Evolutionary conservation across 2,113 vertebrate genomes (phyloP), one percentile per base, ranked within the genome.

Genomic region (Theristicus caerulescens): DNA sequence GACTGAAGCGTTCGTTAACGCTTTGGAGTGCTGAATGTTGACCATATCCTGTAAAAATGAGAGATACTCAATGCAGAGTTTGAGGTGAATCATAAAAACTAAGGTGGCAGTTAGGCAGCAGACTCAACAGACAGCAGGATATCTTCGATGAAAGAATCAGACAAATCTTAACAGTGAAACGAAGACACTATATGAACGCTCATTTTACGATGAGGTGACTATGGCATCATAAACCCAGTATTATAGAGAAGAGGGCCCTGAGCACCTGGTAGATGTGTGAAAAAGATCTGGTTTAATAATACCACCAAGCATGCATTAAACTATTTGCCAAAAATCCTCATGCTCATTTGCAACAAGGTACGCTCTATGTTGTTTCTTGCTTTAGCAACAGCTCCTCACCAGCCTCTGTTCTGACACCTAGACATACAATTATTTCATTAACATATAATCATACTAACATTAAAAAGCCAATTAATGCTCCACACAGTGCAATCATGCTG

Each of bases 1-100:
- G 21, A 32, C 38, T 22, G 16, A 42, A 9, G 2, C 1, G 18
- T 47, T 31, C 31, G 5, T 38, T 46, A 42, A 9, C 1, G 1
- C 61, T 62, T n/a, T 22, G 36, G 44, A 62, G 32, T 38, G 42
- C 31, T 62, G 13, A 36, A 38, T 21, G 19, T 17, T 64, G 36
- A 44, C 16, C 24, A 17, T 7, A 19, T 7, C 34, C 38, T 46
- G 7, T 36, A n/a, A 2, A 40, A 49, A 40, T 14, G 3, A 67
- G 46, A 62, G 10, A 42, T 3, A 14, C 5, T 12, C 34, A 16
- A 19, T 2, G 6, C 49, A 31, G 18, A 52, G 14, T 22, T n/a
- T 20, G 11, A 86, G 57, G 9, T 10, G 3, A 57, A 47, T 22
- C 22, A 7, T 7, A 31, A 70, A 62, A 79, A 6, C 44, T 9